Evolutionary conservation across 2,797 vertebrate species (phyloP).

Genomic region (Enteromius fasciolatus): DNA sequence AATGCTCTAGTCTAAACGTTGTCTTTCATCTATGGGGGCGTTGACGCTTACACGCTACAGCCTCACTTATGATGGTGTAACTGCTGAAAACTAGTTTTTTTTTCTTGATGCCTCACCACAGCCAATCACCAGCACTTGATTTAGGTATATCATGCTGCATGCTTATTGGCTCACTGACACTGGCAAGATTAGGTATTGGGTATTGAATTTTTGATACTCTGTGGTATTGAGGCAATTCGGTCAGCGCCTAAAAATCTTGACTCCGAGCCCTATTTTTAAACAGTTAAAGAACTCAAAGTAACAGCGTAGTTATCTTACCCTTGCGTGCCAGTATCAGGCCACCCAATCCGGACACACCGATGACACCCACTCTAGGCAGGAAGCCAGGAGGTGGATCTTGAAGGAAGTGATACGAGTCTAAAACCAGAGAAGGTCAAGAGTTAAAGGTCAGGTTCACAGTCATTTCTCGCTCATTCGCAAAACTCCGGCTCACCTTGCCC

Average conservation of each 20-base stretch:
- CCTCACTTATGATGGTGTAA: too few relatives aligned
- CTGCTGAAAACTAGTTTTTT: neutral
- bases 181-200: neutral
- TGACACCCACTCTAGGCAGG: conserved; percentile 76
- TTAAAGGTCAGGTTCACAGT: neutral
- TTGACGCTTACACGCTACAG: neutral
- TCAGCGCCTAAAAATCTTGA: neutral
- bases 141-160: too few relatives aligned
- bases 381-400: conserved; percentile 82
- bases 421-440: neutral
- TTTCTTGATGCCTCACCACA: neutral
- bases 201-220: neutral
- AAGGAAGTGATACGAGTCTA: conserved; percentile 81
- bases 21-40: neutral
- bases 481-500: conserved; percentile 71
- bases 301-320: conserved; percentile 65
- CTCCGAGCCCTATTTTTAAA: neutral
- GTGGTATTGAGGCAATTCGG: neutral
- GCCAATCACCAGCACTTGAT: neutral
- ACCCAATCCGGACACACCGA: conserved; percentile 76
- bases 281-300: too few relatives aligned
- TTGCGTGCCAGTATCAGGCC: conserved; percentile 77
- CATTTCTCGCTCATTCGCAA: neutral
- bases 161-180: too few relatives aligned
- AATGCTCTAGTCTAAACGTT: neutral